A percentile compares a stretch with the other conserved stretches of the same genome.
Conservation (phyloP, 2,113 vertebrate species). For the Glaucomys volans region DNA sequence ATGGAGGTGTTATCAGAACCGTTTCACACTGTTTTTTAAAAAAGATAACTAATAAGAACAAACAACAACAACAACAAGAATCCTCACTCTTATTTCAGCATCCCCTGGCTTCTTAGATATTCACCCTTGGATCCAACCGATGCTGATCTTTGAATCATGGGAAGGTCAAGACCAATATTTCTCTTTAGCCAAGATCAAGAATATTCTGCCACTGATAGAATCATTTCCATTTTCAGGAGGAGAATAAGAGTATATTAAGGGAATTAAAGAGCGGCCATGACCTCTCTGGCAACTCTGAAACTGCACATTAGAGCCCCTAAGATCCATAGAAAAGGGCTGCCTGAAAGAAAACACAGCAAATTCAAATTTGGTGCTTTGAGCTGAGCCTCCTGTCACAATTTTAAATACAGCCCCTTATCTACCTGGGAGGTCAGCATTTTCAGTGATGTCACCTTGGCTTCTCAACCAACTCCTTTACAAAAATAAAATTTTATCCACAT, state of each 20-base stretch:
- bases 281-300: conserved; percentile 62
- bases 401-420: neutral
- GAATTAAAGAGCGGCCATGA: conserved; percentile 72
- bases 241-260: conserved; percentile 65
- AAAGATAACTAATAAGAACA: neutral
- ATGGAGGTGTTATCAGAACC: neutral
- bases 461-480: neutral
- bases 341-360: neutral
- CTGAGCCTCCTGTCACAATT: neutral
- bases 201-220: neutral
- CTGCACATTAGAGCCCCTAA: conserved; percentile 64
- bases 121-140: neutral
- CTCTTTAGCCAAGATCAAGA: neutral
- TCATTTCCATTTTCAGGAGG: conserved; percentile 67
- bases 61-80: neutral
- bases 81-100: neutral
- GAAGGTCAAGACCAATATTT: neutral
- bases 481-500: conserved; percentile 1
- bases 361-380: neutral
- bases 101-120: neutral
- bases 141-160: neutral
- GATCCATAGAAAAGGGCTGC: neutral
- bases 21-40: neutral
- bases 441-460: conserved; percentile 29
- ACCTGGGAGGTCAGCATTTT: neutral